Conservation (phyloP, 2,888 invertebrate genomes). For the Cacoxenus indagator region DNA sequence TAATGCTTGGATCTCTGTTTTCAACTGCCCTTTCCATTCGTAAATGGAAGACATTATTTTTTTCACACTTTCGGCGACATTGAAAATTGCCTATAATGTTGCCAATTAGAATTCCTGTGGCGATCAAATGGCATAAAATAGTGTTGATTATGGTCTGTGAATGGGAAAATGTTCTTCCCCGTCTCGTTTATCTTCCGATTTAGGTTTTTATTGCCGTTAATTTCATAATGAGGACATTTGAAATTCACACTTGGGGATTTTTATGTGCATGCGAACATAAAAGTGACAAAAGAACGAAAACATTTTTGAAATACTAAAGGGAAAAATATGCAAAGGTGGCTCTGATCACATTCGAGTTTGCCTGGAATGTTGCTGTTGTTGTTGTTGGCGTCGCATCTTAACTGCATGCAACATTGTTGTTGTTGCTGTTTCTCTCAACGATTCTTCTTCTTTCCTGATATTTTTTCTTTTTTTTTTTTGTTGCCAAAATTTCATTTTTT, state of each 20-base stretch:
- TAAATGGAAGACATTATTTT: too few relatives aligned
- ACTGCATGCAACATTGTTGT: not conserved
- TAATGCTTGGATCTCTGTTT: too few relatives aligned
- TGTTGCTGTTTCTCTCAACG: conserved; percentile 21
- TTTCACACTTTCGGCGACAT: conserved; percentile 9
- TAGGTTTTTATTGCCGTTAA: not conserved
- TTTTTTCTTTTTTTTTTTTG: conserved; percentile 28
- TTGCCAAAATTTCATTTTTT: conserved; percentile 23
- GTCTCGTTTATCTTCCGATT: not conserved
- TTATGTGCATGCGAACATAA: not conserved
- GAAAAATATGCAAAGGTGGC: conserved; percentile 24
- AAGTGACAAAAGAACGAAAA: not conserved
- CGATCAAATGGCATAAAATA: not conserved
- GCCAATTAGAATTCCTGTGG: not conserved
- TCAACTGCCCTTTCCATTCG: too few relatives aligned
- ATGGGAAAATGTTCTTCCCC: not conserved
- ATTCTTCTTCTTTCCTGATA: conserved; percentile 24
- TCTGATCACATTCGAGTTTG: conserved; percentile 23
- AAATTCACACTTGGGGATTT: not conserved
- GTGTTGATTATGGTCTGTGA: not conserved
- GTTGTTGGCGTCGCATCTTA: conserved; percentile 4
- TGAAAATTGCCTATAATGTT: not conserved
- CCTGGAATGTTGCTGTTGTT: conserved; percentile 27
- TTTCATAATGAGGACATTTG: conserved; percentile 7
- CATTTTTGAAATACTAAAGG: not conserved